phyloP scores from a whole-genome alignment of 2,888 invertebrate species.

The Trichopria drosophilae region DNA sequence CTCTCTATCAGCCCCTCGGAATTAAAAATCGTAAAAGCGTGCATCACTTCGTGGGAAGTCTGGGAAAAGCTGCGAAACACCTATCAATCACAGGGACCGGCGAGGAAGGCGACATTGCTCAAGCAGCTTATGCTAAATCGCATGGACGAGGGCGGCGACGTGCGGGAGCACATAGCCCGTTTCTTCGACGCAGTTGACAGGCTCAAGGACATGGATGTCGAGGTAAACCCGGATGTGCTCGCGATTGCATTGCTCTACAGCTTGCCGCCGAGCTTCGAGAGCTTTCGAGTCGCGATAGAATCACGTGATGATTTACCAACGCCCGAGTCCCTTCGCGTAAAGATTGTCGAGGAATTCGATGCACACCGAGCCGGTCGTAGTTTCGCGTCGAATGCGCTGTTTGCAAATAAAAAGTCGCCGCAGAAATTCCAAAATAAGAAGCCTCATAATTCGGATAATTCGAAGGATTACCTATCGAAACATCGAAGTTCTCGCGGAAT shows the following conservation, averaged over 20 bases:
- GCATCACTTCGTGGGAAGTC: too few species aligned
- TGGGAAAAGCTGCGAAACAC: too few species aligned
- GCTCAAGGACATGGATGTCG: constrained; percentile 43
- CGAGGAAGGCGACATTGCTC: constrained; percentile 52
- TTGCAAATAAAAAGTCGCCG: neutral
- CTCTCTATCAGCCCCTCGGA: too few species aligned
- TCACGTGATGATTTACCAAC: too few species aligned
- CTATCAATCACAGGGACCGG: constrained; percentile 48
- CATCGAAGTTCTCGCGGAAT: too few species aligned
- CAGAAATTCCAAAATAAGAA: constrained; percentile 1
- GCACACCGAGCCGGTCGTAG: constrained; percentile 7
- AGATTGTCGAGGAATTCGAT: neutral
- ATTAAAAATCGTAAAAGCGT: too few species aligned
- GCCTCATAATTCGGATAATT: too few species aligned
- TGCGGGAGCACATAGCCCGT: constrained; percentile 45
- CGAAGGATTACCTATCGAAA: too few species aligned
- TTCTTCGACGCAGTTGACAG: constrained; percentile 50
- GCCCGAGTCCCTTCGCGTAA: constrained; percentile 4
- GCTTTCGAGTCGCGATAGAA: constrained; percentile 14
- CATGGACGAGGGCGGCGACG: constrained; percentile 45
- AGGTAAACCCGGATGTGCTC: constrained; percentile 45
- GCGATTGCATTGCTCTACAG: constrained; percentile 47
- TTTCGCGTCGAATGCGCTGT: constrained; percentile 4
- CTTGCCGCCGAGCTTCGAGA: too few species aligned
- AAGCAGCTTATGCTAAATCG: constrained; percentile 47